A percentile compares a stretch with the other conserved stretches of the same genome.
Conservation (phyloP, 2,888 invertebrate species). For the Drosophila meridionalis region DNA sequence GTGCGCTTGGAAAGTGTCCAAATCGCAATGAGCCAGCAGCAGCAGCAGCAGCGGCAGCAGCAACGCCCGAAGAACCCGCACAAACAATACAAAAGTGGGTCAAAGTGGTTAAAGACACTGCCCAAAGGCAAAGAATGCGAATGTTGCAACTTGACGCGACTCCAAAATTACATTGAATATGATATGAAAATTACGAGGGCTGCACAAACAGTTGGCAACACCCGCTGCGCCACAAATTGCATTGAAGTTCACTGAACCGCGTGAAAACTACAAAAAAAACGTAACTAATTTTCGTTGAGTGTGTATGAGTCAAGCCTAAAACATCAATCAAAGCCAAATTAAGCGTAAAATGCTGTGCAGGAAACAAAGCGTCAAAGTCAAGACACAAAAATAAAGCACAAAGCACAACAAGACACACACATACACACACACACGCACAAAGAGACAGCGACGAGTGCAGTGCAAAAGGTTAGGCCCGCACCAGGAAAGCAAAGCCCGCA, state of each 20-base stretch:
- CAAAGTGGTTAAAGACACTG: constrained; percentile 43
- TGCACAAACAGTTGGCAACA: constrained; percentile 25
- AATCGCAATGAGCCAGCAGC: constrained; percentile 63
- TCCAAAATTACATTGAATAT: constrained; percentile 1
- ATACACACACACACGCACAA: constrained; percentile 15
- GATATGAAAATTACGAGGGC: constrained; percentile 60
- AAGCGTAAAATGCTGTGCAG: constrained; percentile 73
- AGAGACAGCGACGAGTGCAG: constrained; percentile 40
- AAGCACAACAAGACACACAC: constrained; percentile 21
- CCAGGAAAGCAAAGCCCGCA: constrained; percentile 65
- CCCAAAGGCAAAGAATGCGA: constrained; percentile 41
- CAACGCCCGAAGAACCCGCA: constrained; percentile 29
- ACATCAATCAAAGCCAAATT: constrained; percentile 79
- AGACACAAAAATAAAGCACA: constrained; percentile 35
- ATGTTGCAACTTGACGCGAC: constrained; percentile 33
- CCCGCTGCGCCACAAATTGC: constrained; percentile 18
- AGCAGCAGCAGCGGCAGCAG: background rate
- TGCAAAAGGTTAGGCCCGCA: constrained; percentile 73
- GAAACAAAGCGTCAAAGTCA: constrained; percentile 66
- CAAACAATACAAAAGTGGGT: constrained; percentile 30
- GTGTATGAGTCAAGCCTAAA: constrained; percentile 51
- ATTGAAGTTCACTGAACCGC: constrained; percentile 52
- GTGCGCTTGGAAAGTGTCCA: constrained; percentile 64
- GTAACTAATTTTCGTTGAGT: constrained; percentile 48
- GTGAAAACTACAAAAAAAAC: constrained; percentile 17